phyloP scores from a whole-genome alignment of 2,888 invertebrate genomes.

The Ferdinandea cuprea region DNA sequence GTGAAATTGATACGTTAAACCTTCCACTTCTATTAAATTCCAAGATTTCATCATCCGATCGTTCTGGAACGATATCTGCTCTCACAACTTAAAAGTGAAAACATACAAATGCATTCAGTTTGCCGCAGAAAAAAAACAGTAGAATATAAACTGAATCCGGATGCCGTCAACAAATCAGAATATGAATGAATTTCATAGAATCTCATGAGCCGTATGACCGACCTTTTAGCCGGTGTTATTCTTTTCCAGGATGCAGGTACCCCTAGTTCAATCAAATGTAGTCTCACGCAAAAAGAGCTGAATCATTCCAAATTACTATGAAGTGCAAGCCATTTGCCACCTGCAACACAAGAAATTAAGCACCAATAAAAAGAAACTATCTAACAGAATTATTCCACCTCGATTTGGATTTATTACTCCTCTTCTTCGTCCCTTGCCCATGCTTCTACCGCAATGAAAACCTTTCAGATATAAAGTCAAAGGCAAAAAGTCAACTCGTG shows the following conservation, averaged over 20 bases:
- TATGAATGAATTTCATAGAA: neutral
- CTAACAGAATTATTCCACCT: conserved; percentile 63
- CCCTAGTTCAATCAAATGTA: neutral
- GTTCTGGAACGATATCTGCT: neutral
- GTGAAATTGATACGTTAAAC: no score
- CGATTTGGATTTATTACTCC: conserved; percentile 62
- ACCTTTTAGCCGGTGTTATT: no score
- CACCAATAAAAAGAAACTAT: conserved; percentile 26
- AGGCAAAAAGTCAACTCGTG: conserved; percentile 74
- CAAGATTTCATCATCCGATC: neutral
- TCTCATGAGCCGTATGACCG: neutral
- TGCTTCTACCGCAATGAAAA: conserved; percentile 15
- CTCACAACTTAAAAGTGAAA: conserved; percentile 1
- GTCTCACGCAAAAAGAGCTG: neutral
- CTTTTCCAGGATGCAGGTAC: neutral
- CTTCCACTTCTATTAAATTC: no score
- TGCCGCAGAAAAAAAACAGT: neutral
- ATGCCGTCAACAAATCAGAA: neutral
- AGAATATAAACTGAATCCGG: no score
- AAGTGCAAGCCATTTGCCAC: conserved; percentile 27
- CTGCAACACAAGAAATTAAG: conserved; percentile 46
- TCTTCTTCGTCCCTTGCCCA: conserved; percentile 4
- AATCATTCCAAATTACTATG: neutral
- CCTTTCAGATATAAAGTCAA: conserved; percentile 60
- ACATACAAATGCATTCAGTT: neutral